Evolutionary conservation across 2,888 invertebrate species (phyloP).

Genomic region (Oscheius sp.): DNA sequence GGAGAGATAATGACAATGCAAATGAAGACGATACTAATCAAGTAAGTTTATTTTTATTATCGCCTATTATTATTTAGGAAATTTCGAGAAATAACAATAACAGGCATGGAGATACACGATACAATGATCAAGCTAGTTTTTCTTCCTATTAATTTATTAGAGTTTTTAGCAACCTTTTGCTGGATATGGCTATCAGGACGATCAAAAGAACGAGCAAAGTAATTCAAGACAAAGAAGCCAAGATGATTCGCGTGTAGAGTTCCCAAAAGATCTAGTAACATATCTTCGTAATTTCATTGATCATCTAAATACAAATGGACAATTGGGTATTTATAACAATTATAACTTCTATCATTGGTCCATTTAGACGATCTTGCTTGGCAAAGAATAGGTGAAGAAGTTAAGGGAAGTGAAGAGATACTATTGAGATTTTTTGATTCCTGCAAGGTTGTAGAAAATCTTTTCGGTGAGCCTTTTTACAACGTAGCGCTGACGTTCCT

Average conservation of each 20-base stretch:
- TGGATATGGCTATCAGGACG: too few relatives aligned
- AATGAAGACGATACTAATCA: too few relatives aligned
- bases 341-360: neutral
- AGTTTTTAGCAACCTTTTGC: too few relatives aligned
- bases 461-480: conserved; percentile 14
- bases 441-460: conserved; percentile 25
- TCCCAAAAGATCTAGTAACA: conserved; percentile 48
- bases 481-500: neutral
- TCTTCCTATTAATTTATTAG: too few relatives aligned
- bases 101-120: too few relatives aligned
- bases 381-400: conserved; percentile 49
- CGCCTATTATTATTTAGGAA: too few relatives aligned
- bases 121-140: too few relatives aligned
- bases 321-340: conserved; percentile 22
- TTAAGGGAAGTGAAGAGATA: conserved; percentile 41
- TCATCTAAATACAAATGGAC: conserved; percentile 39
- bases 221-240: too few relatives aligned
- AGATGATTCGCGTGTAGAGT: conserved; percentile 20
- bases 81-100: too few relatives aligned
- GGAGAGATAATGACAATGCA: too few relatives aligned
- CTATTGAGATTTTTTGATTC: conserved; percentile 50
- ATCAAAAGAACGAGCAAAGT: too few relatives aligned
- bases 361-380: conserved; percentile 37
- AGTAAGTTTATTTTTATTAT: too few relatives aligned
- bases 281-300: conserved; percentile 47